Evolutionary conservation across 2,888 invertebrate species (phyloP).

Genomic region (Harpagoxenus sublaevis): DNA sequence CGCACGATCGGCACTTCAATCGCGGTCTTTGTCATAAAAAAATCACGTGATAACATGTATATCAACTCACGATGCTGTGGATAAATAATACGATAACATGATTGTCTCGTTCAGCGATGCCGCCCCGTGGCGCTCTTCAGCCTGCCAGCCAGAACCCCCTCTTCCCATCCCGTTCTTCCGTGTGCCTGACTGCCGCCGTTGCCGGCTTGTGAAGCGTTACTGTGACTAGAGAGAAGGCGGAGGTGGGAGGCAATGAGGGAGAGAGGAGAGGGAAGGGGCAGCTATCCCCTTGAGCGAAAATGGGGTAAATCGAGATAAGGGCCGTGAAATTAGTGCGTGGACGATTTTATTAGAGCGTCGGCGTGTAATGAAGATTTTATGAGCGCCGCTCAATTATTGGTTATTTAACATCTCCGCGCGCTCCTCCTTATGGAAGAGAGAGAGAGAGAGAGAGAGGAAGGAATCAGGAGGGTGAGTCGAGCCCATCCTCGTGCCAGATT

Average conservation of each 20-base stretch:
- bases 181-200: constrained; percentile 53
- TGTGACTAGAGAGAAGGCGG: constrained; percentile 25
- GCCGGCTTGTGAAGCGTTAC: constrained; percentile 56
- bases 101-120: constrained; percentile 78
- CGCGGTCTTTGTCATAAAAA: constrained; percentile 56
- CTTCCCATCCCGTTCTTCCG: constrained; percentile 39
- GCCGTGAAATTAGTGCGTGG: constrained; percentile 81
- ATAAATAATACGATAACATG: constrained; percentile 77
- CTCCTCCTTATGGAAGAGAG: neutral
- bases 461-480: constrained; percentile 21
- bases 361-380: constrained; percentile 82
- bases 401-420: constrained; percentile 73
- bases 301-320: constrained; percentile 81
- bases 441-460: neutral
- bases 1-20: constrained; percentile 39
- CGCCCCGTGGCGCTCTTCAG: constrained; percentile 66
- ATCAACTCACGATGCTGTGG: constrained; percentile 57
- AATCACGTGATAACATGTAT: constrained; percentile 54
- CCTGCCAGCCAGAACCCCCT: constrained; percentile 51
- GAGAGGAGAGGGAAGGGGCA: neutral
- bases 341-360: constrained; percentile 81
- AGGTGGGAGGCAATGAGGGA: constrained; percentile 9
- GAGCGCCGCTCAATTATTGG: constrained; percentile 80
- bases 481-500: constrained; percentile 35
- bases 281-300: constrained; percentile 75